Evolutionary conservation across 2,888 invertebrate genomes (phyloP).

Genomic region (Scaptomyza flava): DNA sequence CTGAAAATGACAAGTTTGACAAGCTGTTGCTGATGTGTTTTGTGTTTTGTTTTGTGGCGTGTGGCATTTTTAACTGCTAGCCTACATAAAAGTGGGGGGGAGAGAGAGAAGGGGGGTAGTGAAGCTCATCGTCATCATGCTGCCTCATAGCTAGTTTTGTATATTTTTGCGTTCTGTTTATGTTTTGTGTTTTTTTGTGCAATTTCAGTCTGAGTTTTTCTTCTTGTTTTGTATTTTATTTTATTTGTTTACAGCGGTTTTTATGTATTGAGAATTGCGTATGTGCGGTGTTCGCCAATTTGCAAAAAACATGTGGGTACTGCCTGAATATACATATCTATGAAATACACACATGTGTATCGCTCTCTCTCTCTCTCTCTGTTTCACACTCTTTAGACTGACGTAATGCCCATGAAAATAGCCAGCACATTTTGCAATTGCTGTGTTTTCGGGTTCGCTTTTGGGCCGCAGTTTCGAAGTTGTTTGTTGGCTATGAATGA

Average conservation of each 20-base stretch:
- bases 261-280: slow-evolving; percentile 58
- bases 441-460: slow-evolving; percentile 35
- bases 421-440: slow-evolving; percentile 40
- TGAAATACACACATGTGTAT: slow-evolving; percentile 11
- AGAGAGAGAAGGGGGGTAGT: too few species aligned
- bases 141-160: slow-evolving; percentile 7
- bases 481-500: slow-evolving; percentile 25
- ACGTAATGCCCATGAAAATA: slow-evolving; percentile 74
- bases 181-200: slow-evolving; percentile 37
- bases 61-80: slow-evolving; percentile 22
- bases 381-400: slow-evolving; percentile 34
- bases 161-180: slow-evolving; percentile 17
- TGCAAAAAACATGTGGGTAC: slow-evolving; percentile 58
- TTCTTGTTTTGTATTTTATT: neutral
- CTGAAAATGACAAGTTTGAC: slow-evolving; percentile 25
- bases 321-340: slow-evolving; percentile 23
- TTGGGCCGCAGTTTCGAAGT: slow-evolving; percentile 34
- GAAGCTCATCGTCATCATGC: slow-evolving; percentile 17
- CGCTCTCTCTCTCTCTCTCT: neutral
- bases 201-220: neutral
- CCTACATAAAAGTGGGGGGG: slow-evolving; percentile 11
- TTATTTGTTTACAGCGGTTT: slow-evolving; percentile 52
- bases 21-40: slow-evolving; percentile 44
- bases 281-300: slow-evolving; percentile 33
- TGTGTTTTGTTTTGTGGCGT: slow-evolving; percentile 3